A percentile compares a stretch with the other conserved stretches of the same genome.
Evolutionary conservation across 2,888 invertebrate species (phyloP).

Genomic region (Polia nebulosa): DNA sequence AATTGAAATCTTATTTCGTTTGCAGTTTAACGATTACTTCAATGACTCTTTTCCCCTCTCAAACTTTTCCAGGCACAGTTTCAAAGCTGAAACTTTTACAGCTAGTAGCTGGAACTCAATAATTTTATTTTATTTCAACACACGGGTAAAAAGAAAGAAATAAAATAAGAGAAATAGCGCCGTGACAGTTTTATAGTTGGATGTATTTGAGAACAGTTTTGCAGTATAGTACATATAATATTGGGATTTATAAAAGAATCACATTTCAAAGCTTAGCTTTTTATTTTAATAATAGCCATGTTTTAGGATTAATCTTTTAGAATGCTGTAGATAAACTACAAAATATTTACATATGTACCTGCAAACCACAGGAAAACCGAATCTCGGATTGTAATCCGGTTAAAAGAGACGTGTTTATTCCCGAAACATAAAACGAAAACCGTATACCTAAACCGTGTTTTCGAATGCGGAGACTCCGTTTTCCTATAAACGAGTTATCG

Average conservation of each 20-base stretch:
- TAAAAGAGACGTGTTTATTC: conserved; percentile 29
- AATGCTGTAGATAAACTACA: background rate
- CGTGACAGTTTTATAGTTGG: conserved; percentile 18
- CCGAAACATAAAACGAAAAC: conserved; percentile 10
- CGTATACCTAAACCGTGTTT: conserved; percentile 8
- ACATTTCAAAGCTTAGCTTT: no score
- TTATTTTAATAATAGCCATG: no score
- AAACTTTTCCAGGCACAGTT: conserved; percentile 49
- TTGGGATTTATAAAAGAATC: no score
- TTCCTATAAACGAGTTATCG: conserved; percentile 42
- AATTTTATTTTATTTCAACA: conserved; percentile 53
- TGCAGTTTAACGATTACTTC: conserved; percentile 43
- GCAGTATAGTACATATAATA: no score
- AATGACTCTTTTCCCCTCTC: conserved; percentile 39
- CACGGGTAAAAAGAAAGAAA: conserved; percentile 12
- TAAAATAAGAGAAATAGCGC: conserved; percentile 17
- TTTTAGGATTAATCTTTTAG: background rate
- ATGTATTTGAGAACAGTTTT: conserved; percentile 10
- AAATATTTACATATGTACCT: background rate
- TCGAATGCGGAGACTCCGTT: conserved; percentile 21
- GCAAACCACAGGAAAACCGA: background rate
- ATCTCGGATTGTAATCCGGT: conserved; percentile 18
- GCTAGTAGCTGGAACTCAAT: conserved; percentile 32
- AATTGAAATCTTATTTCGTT: conserved; percentile 37
- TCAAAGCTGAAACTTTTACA: conserved; percentile 48